Conservation (phyloP, 2,888 invertebrate species). For the Drosophila peninsularis region DNA sequence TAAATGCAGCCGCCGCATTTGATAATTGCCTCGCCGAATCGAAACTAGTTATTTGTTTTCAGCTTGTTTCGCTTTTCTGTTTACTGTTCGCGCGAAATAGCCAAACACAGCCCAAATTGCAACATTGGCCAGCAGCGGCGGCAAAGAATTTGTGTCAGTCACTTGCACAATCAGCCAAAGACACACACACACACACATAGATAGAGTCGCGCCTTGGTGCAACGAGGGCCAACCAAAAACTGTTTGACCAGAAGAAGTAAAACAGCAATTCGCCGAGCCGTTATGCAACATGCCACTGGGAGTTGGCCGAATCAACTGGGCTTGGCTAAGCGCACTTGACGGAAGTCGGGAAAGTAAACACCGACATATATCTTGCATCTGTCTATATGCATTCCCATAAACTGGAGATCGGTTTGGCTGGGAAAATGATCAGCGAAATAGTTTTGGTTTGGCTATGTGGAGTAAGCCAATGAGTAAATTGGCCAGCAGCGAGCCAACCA, state of each 20-base stretch:
- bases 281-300: slow-evolving; percentile 61
- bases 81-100: slow-evolving; percentile 22
- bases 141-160: slow-evolving; percentile 72
- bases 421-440: slow-evolving; percentile 51
- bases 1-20: slow-evolving; percentile 45
- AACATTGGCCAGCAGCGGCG: slow-evolving; percentile 50
- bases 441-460: slow-evolving; percentile 63
- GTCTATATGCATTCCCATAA: slow-evolving; percentile 31
- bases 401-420: no score
- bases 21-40: slow-evolving; percentile 44
- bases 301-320: slow-evolving; percentile 42
- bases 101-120: slow-evolving; percentile 39
- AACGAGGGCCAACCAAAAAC: slow-evolving; percentile 49
- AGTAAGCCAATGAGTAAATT: slow-evolving; percentile 81
- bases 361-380: slow-evolving; percentile 11
- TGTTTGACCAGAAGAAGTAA: slow-evolving; percentile 50
- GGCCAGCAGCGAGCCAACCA: slow-evolving; percentile 50
- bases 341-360: slow-evolving; percentile 67
- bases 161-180: slow-evolving; percentile 61
- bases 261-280: slow-evolving; percentile 66
- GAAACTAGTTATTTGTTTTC: slow-evolving; percentile 46
- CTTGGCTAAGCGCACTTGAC: slow-evolving; percentile 57
- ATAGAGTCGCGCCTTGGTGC: slow-evolving; percentile 6
- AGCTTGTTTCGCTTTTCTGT: background rate
- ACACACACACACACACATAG: background rate